phyloP scores from a whole-genome alignment of 2,888 invertebrate genomes.

The Neocrepidodera transversa region DNA sequence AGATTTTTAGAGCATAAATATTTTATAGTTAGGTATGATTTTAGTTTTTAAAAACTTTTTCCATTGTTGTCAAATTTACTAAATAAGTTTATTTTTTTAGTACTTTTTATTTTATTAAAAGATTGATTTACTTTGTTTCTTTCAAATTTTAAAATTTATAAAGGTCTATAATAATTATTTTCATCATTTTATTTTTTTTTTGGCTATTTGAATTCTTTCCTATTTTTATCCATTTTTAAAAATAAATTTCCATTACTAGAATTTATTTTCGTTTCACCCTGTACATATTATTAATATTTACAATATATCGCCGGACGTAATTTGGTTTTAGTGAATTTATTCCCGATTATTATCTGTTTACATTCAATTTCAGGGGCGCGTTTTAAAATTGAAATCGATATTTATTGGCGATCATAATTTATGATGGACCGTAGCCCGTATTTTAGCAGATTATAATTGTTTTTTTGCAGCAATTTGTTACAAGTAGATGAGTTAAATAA shows the following conservation, averaged over 20 bases:
- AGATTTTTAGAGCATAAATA: not conserved
- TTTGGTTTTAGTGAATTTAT: conserved; percentile 35
- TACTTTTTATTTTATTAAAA: too few relatives aligned
- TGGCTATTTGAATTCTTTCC: too few relatives aligned
- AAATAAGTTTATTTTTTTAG: not conserved
- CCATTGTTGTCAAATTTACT: too few relatives aligned
- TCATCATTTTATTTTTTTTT: too few relatives aligned
- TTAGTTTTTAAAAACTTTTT: too few relatives aligned
- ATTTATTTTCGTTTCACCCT: not conserved
- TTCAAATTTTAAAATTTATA: too few relatives aligned
- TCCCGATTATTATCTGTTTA: conserved; percentile 36
- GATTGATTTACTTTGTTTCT: not conserved
- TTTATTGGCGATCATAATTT: conserved; percentile 24
- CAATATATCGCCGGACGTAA: conserved; percentile 29
- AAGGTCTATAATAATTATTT: too few relatives aligned
- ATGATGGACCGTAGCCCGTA: conserved; percentile 24
- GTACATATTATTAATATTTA: conserved; percentile 25
- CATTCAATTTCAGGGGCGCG: conserved; percentile 36
- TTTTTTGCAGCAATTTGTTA: not conserved
- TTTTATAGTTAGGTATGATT: not conserved
- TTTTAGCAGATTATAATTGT: conserved; percentile 11
- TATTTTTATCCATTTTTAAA: too few relatives aligned
- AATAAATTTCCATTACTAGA: not conserved
- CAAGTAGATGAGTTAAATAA: not conserved
- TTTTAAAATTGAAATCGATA: conserved; percentile 37